Evolutionary conservation across 2,888 invertebrate species (phyloP), one percentile per base, ranked within the genome.

Genomic region (Patella caerulea): DNA sequence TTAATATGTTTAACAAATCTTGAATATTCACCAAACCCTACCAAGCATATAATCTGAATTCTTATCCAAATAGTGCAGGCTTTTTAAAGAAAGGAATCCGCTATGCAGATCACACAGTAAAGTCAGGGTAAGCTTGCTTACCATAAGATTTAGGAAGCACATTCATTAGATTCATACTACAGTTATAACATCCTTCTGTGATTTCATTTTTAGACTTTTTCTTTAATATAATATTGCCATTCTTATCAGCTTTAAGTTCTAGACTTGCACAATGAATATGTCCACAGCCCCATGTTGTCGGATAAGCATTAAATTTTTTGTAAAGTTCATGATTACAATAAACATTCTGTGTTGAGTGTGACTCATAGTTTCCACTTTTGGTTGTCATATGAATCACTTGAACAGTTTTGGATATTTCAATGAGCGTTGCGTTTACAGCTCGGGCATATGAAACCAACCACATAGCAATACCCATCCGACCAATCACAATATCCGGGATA

Each of bases 331-430:
- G 73, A 29, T 73, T 73, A 55, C 73, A 74, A 5, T 5, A 14
- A 14, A 14, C n/a, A 34, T 75, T 71, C 14, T 24, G 12, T 34
- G 70, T 75, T 12, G 15, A 4, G 45, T 53, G 11, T 1, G 76
- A 71, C 70, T 81, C 81, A 3, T 15, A 17, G 69, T 70, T 76
- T 15, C 81, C 81, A 5, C 52, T 56, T 24, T 65, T 72, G 24
- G 78, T 71, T 54, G 78, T 81, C 81, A 81, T 77, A 71, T 81
- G 81, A 24, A 81, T 71, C 34, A 76, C 77, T 12, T 53, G 56
- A 11, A 77, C 75, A 2, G 79, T 78, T 34, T 52, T 69, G 7
- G 79, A 73, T 45, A 81, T 45, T 65, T 81, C 81, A 17, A 79
- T 74, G 14, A 79, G 72, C 24, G 78, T 71, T 45, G 76, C 78